These are phyloP conservation scores for Holcopasites calliopsidis DNA, from an alignment of 1,140 invertebrate genomes.

Conservation along the genomic window DNA sequence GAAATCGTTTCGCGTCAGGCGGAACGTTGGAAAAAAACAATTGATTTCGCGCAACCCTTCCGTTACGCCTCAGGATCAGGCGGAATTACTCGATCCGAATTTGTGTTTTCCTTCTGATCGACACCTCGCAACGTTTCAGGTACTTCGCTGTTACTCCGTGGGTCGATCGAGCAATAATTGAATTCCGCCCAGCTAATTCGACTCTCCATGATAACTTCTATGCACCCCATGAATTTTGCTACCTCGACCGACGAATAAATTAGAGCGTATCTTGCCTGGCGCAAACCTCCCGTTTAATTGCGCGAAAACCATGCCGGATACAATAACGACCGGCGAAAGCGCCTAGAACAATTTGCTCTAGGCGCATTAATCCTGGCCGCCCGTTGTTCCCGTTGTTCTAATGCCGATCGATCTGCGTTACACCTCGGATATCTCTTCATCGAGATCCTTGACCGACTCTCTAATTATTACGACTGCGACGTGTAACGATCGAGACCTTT, in stretches of 20 bases:
- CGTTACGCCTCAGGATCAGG: background rate
- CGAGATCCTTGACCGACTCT: conserved; percentile 23
- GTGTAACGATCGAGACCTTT: background rate
- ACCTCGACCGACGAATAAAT: background rate
- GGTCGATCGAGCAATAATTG: too few relatives aligned
- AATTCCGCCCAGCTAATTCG: background rate
- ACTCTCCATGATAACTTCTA: background rate
- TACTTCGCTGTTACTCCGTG: background rate
- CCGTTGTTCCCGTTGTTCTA: background rate
- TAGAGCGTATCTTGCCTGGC: background rate
- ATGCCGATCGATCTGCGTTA: conserved; percentile 6
- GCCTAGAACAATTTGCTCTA: background rate
- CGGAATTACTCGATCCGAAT: background rate
- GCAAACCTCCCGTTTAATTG: background rate
- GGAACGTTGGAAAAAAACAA: background rate
- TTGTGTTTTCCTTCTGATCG: background rate
- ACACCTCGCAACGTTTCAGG: background rate
- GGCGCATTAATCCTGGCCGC: background rate
- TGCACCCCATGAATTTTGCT: background rate
- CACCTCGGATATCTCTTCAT: background rate
- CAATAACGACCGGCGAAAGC: background rate
- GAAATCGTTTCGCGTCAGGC: conserved; percentile 33
- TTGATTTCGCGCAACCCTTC: background rate
- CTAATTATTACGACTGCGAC: conserved; percentile 11
- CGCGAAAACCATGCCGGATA: background rate